These are phyloP conservation scores for Romanomermis culicivorax DNA, from an alignment of 2,888 invertebrate genomes.

Conservation along the genomic window DNA sequence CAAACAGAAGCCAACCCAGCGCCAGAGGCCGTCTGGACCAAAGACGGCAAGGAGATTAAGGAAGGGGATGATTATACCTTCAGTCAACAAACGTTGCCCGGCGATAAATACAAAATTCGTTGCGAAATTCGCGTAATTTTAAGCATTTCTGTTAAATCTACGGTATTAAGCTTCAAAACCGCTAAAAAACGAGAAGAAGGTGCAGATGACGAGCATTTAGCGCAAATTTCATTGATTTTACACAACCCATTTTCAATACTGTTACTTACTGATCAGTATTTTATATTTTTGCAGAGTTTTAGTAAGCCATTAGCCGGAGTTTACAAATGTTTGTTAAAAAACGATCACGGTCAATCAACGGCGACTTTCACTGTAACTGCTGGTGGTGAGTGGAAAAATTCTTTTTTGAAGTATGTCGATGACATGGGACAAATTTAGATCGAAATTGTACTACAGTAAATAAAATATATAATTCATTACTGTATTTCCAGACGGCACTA, in stretches of 20 bases:
- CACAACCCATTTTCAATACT: too few species aligned
- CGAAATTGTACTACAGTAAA: too few species aligned
- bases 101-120: neutral
- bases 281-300: conserved; percentile 20
- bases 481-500: too few species aligned
- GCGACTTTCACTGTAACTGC: conserved; percentile 25
- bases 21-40: neutral
- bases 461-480: too few species aligned
- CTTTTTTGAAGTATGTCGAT: too few species aligned
- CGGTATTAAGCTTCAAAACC: neutral
- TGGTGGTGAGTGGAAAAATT: conserved; percentile 18
- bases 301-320: conserved; percentile 26
- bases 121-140: neutral
- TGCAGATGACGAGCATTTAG: too few species aligned
- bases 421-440: too few species aligned
- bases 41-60: neutral
- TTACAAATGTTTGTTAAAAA: conserved; percentile 24
- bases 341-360: conserved; percentile 22
- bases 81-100: neutral
- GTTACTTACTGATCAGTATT: too few species aligned
- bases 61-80: conserved; percentile 2
- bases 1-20: neutral
- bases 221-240: too few species aligned
- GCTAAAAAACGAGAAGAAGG: too few species aligned
- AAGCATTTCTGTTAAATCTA: neutral